These are phyloP conservation scores for Ypsolopha sequella DNA, from an alignment of 2,888 invertebrate genomes.

Conservation along the genomic window DNA sequence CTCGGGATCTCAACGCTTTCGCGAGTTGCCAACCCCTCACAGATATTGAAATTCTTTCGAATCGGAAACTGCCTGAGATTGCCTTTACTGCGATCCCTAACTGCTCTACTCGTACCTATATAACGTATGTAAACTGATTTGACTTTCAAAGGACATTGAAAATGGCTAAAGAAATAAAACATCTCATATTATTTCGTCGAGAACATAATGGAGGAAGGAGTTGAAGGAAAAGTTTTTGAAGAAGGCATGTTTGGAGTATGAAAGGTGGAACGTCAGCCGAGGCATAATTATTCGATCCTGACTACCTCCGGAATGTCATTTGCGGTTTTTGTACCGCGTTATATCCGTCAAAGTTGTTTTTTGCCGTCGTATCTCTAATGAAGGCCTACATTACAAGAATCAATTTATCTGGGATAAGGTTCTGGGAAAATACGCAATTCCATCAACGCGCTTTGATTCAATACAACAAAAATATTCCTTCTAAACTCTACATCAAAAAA, in stretches of 20 bases:
- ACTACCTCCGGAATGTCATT: slow-evolving; percentile 50
- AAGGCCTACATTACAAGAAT: slow-evolving; percentile 54
- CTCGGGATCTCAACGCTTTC: slow-evolving; percentile 19
- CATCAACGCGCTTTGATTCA: slow-evolving; percentile 45
- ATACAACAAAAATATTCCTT: neutral
- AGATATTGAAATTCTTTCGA: slow-evolving; percentile 65
- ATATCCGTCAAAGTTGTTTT: slow-evolving; percentile 55
- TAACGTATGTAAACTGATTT: no score
- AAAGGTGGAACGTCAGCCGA: slow-evolving; percentile 36
- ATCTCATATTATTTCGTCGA: no score
- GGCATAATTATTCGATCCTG: slow-evolving; percentile 51
- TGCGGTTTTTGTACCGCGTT: slow-evolving; percentile 54
- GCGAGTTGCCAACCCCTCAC: slow-evolving; percentile 27
- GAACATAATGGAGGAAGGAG: slow-evolving; percentile 30
- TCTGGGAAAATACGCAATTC: slow-evolving; percentile 57
- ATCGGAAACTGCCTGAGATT: slow-evolving; percentile 33
- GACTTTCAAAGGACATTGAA: no score
- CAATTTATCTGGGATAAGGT: slow-evolving; percentile 63
- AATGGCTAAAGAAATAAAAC: no score
- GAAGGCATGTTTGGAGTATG: slow-evolving; percentile 36
- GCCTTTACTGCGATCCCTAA: neutral
- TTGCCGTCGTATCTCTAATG: slow-evolving; percentile 54
- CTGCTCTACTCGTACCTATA: no score
- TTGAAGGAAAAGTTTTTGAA: slow-evolving; percentile 40
- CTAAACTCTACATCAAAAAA: neutral